Evolutionary conservation across 2,888 invertebrate species (phyloP), one percentile per base, ranked within the genome.

Genomic region (Aphrophora alni): DNA sequence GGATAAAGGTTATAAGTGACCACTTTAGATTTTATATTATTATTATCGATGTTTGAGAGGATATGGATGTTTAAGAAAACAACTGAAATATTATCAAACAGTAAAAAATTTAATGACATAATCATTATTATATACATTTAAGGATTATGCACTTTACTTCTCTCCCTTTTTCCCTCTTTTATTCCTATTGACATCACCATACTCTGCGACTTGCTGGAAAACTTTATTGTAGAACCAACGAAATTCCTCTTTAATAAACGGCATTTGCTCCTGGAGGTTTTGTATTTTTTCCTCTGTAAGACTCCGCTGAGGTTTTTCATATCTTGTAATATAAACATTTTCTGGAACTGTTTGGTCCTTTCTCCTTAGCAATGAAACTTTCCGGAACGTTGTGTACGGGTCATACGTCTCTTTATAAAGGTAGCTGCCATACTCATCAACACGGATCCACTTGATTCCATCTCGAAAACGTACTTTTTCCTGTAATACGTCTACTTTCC

Each of bases 391-490:
- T 24, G 33, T 81, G 38, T 73, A 38, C 4, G 24, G 27, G 21
- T 78, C 81, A 38, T 81, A 81, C 1, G 74, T 33, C 26, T 81
- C 81, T 78, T 78, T 81, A 51, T 28, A 81, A 17, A 74, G 51
- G 33, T 81, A 81, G 12, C 21, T 27, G 3, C 80, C 76, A 28
- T 26, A 80, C 21, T 26, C 21, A n/a, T 79, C 74, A 0, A 85
- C 84, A 59, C 86, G 77, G 21, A 85, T 84, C 85, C 84, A 85
- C 81, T 84, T 85, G 24, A 85, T 79, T 3, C 79, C 83, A 83
- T 86, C 85, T 72, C 85, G 82, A 74, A 86, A 86, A 27, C 80
- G 80, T 38, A 85, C 83, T 74, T 85, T 84, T 82, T 84, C 83
- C 77, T 80, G 77, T 38, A 83, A 78, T 21, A 83, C 12, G 76